phyloP scores from a whole-genome alignment of 2,797 vertebrate genomes.

The Sphenodon punctatus region DNA sequence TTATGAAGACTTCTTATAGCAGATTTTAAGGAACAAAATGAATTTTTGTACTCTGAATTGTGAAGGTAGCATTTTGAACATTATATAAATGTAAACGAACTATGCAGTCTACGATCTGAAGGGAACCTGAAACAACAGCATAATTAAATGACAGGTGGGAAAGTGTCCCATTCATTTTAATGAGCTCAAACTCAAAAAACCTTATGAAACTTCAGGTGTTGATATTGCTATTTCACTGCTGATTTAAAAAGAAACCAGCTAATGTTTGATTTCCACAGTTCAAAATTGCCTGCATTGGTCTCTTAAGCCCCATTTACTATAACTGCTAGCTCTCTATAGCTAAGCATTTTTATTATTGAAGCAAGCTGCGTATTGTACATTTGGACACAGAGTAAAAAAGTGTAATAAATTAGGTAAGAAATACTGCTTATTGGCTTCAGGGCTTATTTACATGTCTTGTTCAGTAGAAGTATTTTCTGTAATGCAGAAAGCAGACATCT shows the following conservation, averaged over 20 bases:
- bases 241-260: neutral
- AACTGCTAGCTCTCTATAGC: neutral
- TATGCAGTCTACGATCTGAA: neutral
- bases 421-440: no score
- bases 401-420: no score
- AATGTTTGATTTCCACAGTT: neutral
- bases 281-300: neutral
- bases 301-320: neutral
- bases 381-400: no score
- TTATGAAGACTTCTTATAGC: no score
- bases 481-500: neutral
- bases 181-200: neutral
- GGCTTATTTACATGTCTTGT: no score
- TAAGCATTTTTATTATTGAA: no score
- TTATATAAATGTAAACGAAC: neutral
- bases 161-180: neutral
- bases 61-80: neutral
- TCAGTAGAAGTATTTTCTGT: no score
- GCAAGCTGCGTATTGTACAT: no score
- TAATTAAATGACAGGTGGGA: neutral
- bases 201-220: neutral
- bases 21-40: neutral
- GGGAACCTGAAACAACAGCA: neutral
- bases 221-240: neutral
- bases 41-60: neutral